Evolutionary conservation across 2,797 vertebrate genomes (phyloP).

Genomic region (Silurus aristotelis): DNA sequence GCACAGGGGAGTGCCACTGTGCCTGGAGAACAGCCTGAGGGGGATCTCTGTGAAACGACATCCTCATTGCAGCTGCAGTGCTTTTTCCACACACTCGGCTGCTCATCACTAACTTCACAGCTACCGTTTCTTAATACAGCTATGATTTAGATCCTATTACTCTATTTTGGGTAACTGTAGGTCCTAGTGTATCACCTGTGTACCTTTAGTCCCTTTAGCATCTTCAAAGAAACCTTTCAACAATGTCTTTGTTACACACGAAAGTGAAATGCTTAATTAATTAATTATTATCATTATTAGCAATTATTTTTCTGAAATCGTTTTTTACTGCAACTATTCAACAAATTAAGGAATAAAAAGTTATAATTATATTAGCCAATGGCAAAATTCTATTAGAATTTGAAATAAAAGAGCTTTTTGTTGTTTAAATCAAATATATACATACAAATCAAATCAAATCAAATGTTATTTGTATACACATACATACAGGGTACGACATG

Average conservation of each 20-base stretch:
- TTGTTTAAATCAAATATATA: too few species aligned
- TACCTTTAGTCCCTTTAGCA: not conserved
- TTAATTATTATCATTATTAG: not conserved
- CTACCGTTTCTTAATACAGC: slow-evolving; percentile 1
- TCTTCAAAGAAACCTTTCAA: not conserved
- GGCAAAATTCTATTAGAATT: not conserved
- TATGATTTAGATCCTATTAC: not conserved
- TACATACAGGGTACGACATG: too few species aligned
- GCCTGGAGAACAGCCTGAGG: slow-evolving; percentile 51
- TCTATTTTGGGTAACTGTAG: not conserved
- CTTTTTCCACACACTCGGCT: slow-evolving; percentile 25
- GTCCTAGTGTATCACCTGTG: not conserved
- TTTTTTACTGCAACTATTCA: not conserved
- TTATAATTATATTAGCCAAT: not conserved
- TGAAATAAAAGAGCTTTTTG: too few species aligned
- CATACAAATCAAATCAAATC: too few species aligned
- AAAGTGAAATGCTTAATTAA: not conserved
- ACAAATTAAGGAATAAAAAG: not conserved
- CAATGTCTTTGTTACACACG: not conserved
- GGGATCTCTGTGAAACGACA: slow-evolving; percentile 27
- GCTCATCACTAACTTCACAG: slow-evolving; percentile 6
- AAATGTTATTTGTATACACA: too few species aligned
- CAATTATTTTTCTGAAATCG: not conserved
- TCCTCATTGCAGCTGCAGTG: slow-evolving; percentile 26
- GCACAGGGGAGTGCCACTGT: slow-evolving; percentile 30